phyloP scores from a whole-genome alignment of 2,113 vertebrate genomes.

The Calyptommatus sinebrachiatus region DNA sequence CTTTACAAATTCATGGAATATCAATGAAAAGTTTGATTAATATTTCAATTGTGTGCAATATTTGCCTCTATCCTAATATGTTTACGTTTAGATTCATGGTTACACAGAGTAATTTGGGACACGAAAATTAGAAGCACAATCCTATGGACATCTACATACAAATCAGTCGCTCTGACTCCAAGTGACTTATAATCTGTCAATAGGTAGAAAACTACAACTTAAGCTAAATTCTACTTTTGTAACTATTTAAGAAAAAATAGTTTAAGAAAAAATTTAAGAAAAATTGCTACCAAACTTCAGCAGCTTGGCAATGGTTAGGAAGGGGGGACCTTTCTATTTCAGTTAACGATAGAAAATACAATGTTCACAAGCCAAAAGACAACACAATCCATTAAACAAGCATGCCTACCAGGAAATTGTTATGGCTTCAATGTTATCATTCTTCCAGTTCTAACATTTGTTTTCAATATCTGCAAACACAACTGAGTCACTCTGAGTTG shows the following conservation, averaged over 20 bases:
- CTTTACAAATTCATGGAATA: neutral
- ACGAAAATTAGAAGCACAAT: neutral
- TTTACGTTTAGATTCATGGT: neutral
- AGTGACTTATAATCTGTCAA: no score
- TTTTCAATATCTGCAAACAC: conserved; percentile 81
- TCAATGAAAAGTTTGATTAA: neutral
- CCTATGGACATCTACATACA: neutral
- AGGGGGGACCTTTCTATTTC: neutral
- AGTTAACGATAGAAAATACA: conserved; percentile 30
- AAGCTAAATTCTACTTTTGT: conserved; percentile 1
- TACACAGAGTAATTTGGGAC: conserved; percentile 12
- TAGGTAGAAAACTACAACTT: neutral
- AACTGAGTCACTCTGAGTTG: conserved; percentile 70
- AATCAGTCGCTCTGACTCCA: neutral
- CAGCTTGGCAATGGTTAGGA: neutral
- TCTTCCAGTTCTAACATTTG: conserved; percentile 75
- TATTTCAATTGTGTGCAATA: neutral
- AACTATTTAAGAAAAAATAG: conserved; percentile 15
- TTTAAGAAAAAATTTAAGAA: no score
- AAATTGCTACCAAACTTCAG: conserved; percentile 38
- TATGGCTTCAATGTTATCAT: conserved; percentile 66
- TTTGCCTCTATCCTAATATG: neutral
- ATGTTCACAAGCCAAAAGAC: conserved; percentile 55
- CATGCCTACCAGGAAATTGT: conserved; percentile 71
- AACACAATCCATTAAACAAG: conserved; percentile 73